Evolutionary conservation across 2,113 vertebrate genomes (phyloP).

Genomic region (Capra hircus): DNA sequence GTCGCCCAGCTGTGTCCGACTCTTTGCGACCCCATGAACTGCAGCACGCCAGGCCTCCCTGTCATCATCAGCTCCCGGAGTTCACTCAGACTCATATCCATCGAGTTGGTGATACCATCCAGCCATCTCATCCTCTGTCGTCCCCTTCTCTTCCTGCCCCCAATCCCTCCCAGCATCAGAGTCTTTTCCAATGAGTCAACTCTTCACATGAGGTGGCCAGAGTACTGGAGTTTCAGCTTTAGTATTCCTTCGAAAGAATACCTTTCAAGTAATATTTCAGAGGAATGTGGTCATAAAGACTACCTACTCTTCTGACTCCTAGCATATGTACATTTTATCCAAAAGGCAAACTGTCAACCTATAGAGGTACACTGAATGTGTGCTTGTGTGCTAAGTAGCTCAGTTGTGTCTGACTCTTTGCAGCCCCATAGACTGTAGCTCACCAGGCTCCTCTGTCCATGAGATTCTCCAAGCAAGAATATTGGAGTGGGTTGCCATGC

Average conservation of each 20-base stretch:
- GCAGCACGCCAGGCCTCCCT: no score
- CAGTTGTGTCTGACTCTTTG: not conserved
- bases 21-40: no score
- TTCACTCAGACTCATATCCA: no score
- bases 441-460: not conserved
- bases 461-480: not conserved
- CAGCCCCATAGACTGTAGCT: not conserved
- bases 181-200: no score
- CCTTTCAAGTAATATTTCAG: not conserved
- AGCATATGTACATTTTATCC: not conserved
- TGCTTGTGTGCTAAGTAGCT: not conserved
- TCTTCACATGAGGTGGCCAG: no score
- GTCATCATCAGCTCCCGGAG: no score
- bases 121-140: no score
- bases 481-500: not conserved
- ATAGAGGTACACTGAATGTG: not conserved
- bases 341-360: not conserved
- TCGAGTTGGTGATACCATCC: no score
- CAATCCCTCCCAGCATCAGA: no score
- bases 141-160: no score
- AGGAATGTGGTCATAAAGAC: not conserved
- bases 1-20: fast-evolving
- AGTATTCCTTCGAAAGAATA: no score
- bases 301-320: not conserved
- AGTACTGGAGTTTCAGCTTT: no score